These are phyloP conservation scores for Calephelis nemesis DNA, from an alignment of 1,140 invertebrate genomes.

Conservation along the genomic window DNA sequence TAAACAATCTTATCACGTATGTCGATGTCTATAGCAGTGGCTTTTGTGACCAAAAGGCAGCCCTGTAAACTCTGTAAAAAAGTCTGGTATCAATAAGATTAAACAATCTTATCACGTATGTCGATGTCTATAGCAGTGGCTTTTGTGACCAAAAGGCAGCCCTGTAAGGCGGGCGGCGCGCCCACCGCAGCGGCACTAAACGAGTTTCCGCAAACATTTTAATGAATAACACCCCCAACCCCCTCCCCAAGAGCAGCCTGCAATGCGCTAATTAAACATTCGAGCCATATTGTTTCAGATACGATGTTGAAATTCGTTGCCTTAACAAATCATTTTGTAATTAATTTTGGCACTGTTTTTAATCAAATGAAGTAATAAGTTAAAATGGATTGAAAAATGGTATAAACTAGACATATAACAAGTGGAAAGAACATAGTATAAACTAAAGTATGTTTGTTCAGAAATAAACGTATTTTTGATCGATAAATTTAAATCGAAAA, in stretches of 20 bases:
- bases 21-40: background rate
- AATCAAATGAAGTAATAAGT: slow-evolving; percentile 11
- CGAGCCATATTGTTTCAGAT: slow-evolving; percentile 72
- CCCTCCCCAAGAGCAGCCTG: slow-evolving; percentile 42
- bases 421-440: no score
- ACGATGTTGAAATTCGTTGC: slow-evolving; percentile 61
- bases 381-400: background rate
- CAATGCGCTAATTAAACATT: slow-evolving; percentile 74
- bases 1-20: background rate
- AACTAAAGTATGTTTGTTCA: no score
- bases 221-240: slow-evolving; percentile 68
- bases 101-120: background rate
- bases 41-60: background rate
- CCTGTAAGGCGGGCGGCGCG: slow-evolving; percentile 52
- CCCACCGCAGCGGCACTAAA: slow-evolving; percentile 69
- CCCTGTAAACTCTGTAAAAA: slow-evolving; percentile 3
- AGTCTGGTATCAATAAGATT: no score
- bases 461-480: no score
- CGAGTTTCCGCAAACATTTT: slow-evolving; percentile 76
- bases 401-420: no score
- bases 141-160: slow-evolving; percentile 38
- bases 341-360: slow-evolving; percentile 43
- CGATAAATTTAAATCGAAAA: no score
- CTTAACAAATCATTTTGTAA: slow-evolving; percentile 47
- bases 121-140: background rate